phyloP scores from a whole-genome alignment of 2,113 vertebrate genomes.

The Perca schrenkii region DNA sequence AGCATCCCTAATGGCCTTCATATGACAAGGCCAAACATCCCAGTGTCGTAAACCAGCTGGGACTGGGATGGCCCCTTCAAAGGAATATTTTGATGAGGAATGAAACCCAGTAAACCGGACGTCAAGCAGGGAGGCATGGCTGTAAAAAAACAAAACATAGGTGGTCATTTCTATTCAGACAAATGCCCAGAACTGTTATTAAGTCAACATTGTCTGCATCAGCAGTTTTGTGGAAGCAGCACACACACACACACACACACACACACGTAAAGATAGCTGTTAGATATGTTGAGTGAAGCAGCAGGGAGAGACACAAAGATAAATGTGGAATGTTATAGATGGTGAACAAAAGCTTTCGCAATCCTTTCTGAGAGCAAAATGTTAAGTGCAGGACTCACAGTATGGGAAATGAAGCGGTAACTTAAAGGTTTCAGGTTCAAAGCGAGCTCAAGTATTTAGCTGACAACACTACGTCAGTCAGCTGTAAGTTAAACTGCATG shows the following conservation, averaged over 20 bases:
- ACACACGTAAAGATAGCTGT: conserved; percentile 16
- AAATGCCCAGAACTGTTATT: conserved; percentile 38
- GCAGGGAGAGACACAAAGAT: conserved; percentile 36
- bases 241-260: neutral
- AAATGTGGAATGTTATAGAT: conserved; percentile 41
- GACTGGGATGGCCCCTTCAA: conserved; percentile 44
- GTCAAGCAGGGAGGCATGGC: conserved; percentile 33
- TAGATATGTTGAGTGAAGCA: neutral
- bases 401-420: conserved; percentile 28
- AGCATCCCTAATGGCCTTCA: conserved; percentile 36
- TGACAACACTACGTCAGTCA: conserved; percentile 32
- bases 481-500: conserved; percentile 24
- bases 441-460: conserved; percentile 23
- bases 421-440: conserved; percentile 44
- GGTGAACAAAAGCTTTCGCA: conserved; percentile 44
- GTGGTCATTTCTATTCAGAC: conserved; percentile 29
- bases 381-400: conserved; percentile 25
- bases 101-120: conserved; percentile 29
- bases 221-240: conserved; percentile 18
- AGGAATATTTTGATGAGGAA: conserved; percentile 32
- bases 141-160: conserved; percentile 12
- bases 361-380: conserved; percentile 26
- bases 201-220: conserved; percentile 29
- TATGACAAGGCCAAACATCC: conserved; percentile 40
- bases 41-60: conserved; percentile 53